These are phyloP conservation scores for Ammospiza nelsoni DNA, from an alignment of 2,113 vertebrate genomes.

Conservation along the genomic window DNA sequence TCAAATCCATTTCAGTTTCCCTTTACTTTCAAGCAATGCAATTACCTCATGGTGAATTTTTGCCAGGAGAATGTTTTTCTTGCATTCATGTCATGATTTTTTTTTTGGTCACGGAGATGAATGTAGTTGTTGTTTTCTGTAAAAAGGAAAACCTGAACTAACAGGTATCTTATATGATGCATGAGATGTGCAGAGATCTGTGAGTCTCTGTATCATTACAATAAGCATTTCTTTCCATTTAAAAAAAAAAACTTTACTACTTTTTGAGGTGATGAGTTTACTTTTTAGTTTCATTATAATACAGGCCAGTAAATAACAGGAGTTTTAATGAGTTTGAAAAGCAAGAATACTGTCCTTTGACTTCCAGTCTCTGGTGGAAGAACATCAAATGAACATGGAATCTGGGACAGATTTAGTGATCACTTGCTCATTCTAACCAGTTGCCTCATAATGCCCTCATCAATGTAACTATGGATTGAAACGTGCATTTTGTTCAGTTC, in stretches of 20 bases:
- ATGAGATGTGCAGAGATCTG: neutral
- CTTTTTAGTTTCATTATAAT: constrained; percentile 41
- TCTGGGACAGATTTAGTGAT: neutral
- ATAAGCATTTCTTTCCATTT: neutral
- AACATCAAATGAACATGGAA: neutral
- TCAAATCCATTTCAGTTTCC: constrained; percentile 28
- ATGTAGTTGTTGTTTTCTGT: constrained; percentile 20
- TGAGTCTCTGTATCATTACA: neutral
- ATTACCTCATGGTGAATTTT: constrained; percentile 27
- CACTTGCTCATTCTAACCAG: neutral
- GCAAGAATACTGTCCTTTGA: neutral
- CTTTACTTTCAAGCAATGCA: neutral
- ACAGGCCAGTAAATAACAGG: constrained; percentile 54
- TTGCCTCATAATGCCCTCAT: neutral
- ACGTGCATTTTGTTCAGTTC: neutral
- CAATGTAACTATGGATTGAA: neutral
- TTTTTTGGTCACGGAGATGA: neutral
- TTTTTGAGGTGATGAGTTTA: constrained; percentile 48
- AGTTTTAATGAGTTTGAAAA: neutral
- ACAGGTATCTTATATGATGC: neutral
- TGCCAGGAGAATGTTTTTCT: neutral
- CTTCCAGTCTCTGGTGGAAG: neutral
- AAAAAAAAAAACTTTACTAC: neutral
- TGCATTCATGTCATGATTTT: neutral
- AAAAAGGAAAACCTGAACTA: constrained; percentile 19